Conservation (phyloP, 2,888 invertebrate species). For the Nomada hirtipes region DNA sequence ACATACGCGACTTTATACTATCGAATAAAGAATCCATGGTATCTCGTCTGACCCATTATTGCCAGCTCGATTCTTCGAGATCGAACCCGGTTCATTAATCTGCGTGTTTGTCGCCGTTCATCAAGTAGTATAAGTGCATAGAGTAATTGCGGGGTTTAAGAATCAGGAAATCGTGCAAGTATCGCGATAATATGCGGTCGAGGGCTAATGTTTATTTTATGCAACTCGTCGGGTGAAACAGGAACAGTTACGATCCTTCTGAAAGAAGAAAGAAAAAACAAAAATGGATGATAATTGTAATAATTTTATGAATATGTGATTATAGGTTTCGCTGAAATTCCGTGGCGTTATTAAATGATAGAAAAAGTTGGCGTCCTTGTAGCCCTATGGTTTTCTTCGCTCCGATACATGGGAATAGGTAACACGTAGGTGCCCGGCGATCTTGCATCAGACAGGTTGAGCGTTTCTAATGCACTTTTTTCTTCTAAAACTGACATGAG, state of each 20-base stretch:
- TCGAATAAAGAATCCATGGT: constrained; percentile 30
- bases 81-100: constrained; percentile 22
- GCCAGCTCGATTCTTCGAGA: constrained; percentile 22
- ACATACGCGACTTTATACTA: neutral
- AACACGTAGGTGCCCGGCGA: constrained; percentile 50
- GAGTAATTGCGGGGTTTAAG: constrained; percentile 21
- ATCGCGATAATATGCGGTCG: constrained; percentile 2
- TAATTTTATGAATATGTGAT: constrained; percentile 53
- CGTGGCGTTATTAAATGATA: constrained; percentile 5
- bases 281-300: constrained; percentile 38
- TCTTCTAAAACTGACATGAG: neutral
- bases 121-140: constrained; percentile 14
- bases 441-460: constrained; percentile 63
- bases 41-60: constrained; percentile 48
- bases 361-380: constrained; percentile 62
- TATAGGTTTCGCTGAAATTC: constrained; percentile 37
- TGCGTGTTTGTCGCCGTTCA: constrained; percentile 11
- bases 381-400: constrained; percentile 25
- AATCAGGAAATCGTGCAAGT: constrained; percentile 27
- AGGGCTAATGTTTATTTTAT: constrained; percentile 17
- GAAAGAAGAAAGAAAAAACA: neutral
- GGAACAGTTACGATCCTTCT: constrained; percentile 7
- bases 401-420: constrained; percentile 17
- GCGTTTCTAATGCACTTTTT: constrained; percentile 39
- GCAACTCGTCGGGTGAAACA: neutral